Conservation (phyloP, 1,140 invertebrate species). For the Halesus radiatus region DNA sequence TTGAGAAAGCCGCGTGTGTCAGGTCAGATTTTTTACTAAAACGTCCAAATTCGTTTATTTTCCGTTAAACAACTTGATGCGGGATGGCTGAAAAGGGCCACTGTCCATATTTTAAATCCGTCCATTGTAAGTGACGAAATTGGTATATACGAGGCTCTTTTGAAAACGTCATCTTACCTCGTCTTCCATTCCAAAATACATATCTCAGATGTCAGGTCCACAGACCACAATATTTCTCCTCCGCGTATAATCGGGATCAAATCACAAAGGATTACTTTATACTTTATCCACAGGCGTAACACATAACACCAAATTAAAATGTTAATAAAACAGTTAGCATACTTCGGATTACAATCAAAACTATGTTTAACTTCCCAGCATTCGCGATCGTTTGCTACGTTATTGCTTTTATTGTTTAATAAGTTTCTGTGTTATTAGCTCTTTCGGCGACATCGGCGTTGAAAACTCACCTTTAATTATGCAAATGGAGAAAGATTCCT, state of each 20-base stretch:
- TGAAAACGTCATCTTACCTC: constrained; percentile 47
- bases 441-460: too few species aligned
- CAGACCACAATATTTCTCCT: constrained; percentile 51
- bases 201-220: constrained; percentile 50
- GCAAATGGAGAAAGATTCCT: too few species aligned
- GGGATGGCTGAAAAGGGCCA: not conserved
- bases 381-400: not conserved
- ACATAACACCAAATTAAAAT: not conserved
- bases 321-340: not conserved
- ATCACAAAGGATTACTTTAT: not conserved
- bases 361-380: not conserved
- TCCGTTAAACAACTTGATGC: not conserved
- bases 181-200: constrained; percentile 46
- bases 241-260: constrained; percentile 44
- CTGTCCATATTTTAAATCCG: constrained; percentile 40
- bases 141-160: constrained; percentile 22
- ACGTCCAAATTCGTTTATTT: not conserved
- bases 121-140: constrained; percentile 41
- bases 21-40: not conserved
- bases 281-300: constrained; percentile 1
- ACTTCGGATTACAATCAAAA: constrained; percentile 1
- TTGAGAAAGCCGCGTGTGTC: not conserved
- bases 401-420: constrained; percentile 11
- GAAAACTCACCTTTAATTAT: too few species aligned
- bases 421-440: not conserved